Base-by-base conservation (phyloP, 2,797 vertebrate species). In the Pseudochaenichthys georgianus region DNA sequence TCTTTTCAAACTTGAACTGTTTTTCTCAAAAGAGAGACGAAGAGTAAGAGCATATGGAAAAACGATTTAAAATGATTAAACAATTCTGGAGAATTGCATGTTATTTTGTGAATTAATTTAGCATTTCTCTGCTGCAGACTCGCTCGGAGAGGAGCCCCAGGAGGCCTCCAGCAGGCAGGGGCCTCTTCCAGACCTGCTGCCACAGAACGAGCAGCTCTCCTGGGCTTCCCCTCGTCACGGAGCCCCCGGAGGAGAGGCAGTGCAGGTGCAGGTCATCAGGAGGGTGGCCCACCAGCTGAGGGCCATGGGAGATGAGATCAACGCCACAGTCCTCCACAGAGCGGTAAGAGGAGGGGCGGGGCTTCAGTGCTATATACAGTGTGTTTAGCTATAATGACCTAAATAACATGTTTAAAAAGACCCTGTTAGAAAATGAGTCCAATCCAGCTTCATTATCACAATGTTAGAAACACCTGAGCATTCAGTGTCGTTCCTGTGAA, bases 271-370 rank as follows among this genome's bases (percentile, higher is more conserved):
- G 75, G 82, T 81, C 16, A 66, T 90, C 45, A 71, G 82, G 54
- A 88, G 89, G 17, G 82, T 95, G 74, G 94, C 89, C 48, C 9
- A 58, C 21, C 93, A 93, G 88, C 91, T 95, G 73, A 93, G 91
- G 75, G 52, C 66, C 52, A 93, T 95, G 3, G 94, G 93, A 57
- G 94, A 95, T 5, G 81, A 94, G 21, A 87, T 94, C 60, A 93
- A 95, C 6, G 9, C 85, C 68, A 76, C 83, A 2, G 66, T 91
- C 21, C 82, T 93, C 52, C 91, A 59, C 73, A 92, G 93, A 93
- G 78, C 45, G 88, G 95, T 95, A 74, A 93, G 94, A 45, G 55
- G 41, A 12, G 17, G 5, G 48, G 1, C 5, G 0, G 16, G 13
- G 13, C 13, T 31, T 23, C 2, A 1, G 17, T 50, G 21, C 31